phyloP scores from a whole-genome alignment of 2,797 vertebrate genomes.

The Podarcis siculus region DNA sequence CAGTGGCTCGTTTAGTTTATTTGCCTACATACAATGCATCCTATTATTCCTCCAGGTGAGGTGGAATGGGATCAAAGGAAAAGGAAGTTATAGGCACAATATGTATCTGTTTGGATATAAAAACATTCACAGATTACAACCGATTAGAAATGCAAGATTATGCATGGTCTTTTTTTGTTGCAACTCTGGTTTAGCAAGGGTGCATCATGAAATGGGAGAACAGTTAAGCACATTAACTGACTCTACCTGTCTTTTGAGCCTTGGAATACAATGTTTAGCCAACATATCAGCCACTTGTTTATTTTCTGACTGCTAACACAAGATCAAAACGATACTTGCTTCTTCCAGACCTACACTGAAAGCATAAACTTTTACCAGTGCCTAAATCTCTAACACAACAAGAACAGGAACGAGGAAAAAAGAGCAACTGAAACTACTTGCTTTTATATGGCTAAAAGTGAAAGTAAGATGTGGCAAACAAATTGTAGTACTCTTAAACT shows the following conservation, averaged over 20 bases:
- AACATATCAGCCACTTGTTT: no score
- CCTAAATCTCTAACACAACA: fast-evolving
- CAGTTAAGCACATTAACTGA: background rate
- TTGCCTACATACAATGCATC: background rate
- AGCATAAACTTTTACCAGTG: background rate
- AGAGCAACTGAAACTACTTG: background rate
- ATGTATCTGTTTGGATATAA: background rate
- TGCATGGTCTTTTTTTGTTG: background rate
- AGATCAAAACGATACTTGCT: background rate
- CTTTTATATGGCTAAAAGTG: background rate
- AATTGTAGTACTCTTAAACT: background rate
- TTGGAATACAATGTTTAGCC: background rate
- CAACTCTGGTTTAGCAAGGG: conserved; percentile 2
- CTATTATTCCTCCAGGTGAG: background rate
- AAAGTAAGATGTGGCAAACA: fast-evolving
- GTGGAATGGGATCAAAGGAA: background rate
- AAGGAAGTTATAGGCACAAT: background rate
- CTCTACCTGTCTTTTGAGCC: background rate
- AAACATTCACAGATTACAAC: background rate
- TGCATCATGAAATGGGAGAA: background rate
- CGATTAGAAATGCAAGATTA: background rate
- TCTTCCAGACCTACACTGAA: fast-evolving
- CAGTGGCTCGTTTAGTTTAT: background rate
- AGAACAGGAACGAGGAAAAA: background rate
- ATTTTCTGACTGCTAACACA: no score